Conservation (phyloP, 2,113 vertebrate species). For the Pelodiscus sinensis region DNA sequence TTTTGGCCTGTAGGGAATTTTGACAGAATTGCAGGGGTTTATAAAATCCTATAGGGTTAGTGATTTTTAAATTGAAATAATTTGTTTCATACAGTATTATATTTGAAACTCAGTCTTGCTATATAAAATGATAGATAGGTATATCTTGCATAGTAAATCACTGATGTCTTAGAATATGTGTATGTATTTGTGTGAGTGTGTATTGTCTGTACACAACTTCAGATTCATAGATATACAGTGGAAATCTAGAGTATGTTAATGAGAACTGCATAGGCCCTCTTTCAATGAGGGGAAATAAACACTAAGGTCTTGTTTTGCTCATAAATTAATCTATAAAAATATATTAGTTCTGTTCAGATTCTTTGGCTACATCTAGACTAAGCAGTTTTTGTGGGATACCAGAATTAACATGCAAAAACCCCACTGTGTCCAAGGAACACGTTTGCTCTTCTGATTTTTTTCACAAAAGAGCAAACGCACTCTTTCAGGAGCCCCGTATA, state of each 20-base stretch:
- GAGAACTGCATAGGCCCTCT: neutral
- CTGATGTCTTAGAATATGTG: neutral
- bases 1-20: neutral
- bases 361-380: neutral
- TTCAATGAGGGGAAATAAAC: neutral
- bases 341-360: neutral
- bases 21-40: neutral
- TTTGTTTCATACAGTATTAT: neutral
- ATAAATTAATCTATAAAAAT: neutral
- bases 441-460: no score
- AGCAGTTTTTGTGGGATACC: no score
- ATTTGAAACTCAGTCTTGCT: neutral
- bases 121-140: neutral
- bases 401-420: no score
- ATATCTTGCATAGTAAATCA: neutral
- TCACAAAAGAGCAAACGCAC: no score
- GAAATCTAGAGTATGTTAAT: neutral
- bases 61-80: neutral
- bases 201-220: neutral
- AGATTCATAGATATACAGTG: rapidly evolving
- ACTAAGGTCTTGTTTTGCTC: neutral
- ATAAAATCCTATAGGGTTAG: neutral
- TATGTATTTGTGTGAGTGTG: rapidly evolving
- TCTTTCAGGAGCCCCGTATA: no score
- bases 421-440: no score